Base-by-base conservation (phyloP, 2,113 vertebrate species). In the Oryzias melastigma region DNA sequence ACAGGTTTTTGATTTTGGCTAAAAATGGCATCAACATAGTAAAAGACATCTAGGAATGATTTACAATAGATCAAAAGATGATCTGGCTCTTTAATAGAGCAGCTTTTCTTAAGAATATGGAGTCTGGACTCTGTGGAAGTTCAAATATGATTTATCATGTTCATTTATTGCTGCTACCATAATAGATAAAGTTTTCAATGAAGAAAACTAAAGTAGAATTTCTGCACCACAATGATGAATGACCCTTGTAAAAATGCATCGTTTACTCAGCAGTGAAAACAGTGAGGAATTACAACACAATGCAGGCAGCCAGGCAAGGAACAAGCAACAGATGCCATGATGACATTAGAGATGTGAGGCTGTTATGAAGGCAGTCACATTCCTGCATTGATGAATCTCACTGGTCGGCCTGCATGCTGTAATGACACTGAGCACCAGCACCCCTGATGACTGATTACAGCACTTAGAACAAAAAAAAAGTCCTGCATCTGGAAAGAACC, bases 401-500 rank as follows among this genome's bases (percentile, higher is more conserved):
- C 67, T 60, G 14, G 58, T 52, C 71, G 47, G 14, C 65, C 62
- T 20, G 43, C 62, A 81, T 70, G 74, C 52, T 72, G 58, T 56
- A 67, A 74, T 68, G 77, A 59, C 65, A 48, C 24, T 18, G 51
- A 76, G 51, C 69, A 68, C 81, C 82, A 68, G 82, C 73, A 73
- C 61, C 49, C 29, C 71, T 41, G 71, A 81, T 61, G 70, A 72
- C 62, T 82, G 82, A 86, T 86, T 83, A 77, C 66, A 85, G 35
- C 43, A 64, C 75, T 81, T 63, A 67, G 66, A 81, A n/a, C n/a
- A 22, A 22, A 63, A 80, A 76, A 67, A 53, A 67, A 53, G 74
- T 62, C 51, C 62, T 72, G 77, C 83, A 82, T 87, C 83, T 87
- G 83, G 80, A 84, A 81, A 71, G 27, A 47, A 83, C 70, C 25